Evolutionary conservation across 2,797 vertebrate species (phyloP), one percentile per base, ranked within the genome.

Genomic region (Poecilia wingei): DNA sequence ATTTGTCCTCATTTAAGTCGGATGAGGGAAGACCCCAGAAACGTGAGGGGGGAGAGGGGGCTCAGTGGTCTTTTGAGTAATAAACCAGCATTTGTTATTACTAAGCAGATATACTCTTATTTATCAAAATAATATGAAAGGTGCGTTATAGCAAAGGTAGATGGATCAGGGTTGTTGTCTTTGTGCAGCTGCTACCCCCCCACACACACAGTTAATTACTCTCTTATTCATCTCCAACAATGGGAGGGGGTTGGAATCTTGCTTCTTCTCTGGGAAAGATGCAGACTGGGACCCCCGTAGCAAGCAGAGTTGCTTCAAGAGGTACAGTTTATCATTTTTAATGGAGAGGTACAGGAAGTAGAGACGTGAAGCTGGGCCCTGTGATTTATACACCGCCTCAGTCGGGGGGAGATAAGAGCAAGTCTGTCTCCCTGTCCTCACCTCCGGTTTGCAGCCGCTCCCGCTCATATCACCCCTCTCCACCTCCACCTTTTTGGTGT

Each of bases 321-420:
- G 89, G 88, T 93, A 90, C 92, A 92, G 91, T 95, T 94, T 94
- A 95, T 95, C 94, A 95, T 94, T 93, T 95, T 95, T 94, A 95
- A 95, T 95, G 92, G 95, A 93, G 94, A 93, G 92, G 91, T 94
- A 93, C 91, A 93, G 93, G 94, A 95, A 95, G 93, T 92, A 86
- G 88, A 91, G 92, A 93, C 88, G 22, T 87, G 87, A 90, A 92
- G 88, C 93, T 66, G 87, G 82, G 91, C 86, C 77, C 75, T n/a
- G 88, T 93, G 94, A 95, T 95, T 94, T 95, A 95, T 93, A 89
- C 87, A 49, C 80, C 78, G 66, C 82, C 88, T 88, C 83, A 76
- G 87, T 88, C 68, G 47, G 78, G 16, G 80, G 76, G 80, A 80
- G 86, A 83, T 84, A 79, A 81, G 88, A 84, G 87, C 86, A 82